Evolutionary conservation across 2,797 vertebrate genomes (phyloP), one percentile per base, ranked within the genome.

Genomic region (Tragopan temminckii): DNA sequence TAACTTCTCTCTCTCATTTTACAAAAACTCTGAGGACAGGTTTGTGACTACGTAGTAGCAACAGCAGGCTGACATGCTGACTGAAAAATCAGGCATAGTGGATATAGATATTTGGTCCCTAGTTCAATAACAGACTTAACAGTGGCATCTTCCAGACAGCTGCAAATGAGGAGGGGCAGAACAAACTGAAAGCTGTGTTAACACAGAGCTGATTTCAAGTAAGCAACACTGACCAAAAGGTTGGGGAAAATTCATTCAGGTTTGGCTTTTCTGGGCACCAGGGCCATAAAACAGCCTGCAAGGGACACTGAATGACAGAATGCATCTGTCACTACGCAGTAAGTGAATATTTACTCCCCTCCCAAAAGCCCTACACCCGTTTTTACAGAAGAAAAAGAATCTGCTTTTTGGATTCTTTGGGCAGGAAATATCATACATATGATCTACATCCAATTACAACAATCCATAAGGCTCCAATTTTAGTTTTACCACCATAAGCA

Each of bases 31-130:
- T 16, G 20, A 64, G 20, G 21, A 45, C 27, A 71, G 33, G 15
- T 64, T 14, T 70, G 20, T 14, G 38, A 31, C 48, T 53, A 53
- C 20, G 5, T 14, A 53, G 27, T 4, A 27, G 5, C 38, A 36
- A 2, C 3, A 8, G 18, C 85, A 27, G 23, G n/a, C 29, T 57
- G 48, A 75, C 24, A 11, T 0, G 5, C 29, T 2, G 17, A 63
- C 38, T 75, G n/a, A 40, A 70, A 77, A 40, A 25, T 50, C 24
- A 67, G 10, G 53, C 42, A 36, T 0, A 50, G 23, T 11, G 19
- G 31, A 48, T 25, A 52, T 29, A 62, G 7, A 29, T 31, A 8
- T 8, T 85, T 62, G 36, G 61, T 5, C 81, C 75, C 31, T 17
- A 50, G 6, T 8, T 82, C 68, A 74, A 1, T 17, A 40, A 62